Evolutionary conservation across 2,888 invertebrate species (phyloP), one percentile per base, ranked within the genome.

Genomic region (Melanostoma mellinum): DNA sequence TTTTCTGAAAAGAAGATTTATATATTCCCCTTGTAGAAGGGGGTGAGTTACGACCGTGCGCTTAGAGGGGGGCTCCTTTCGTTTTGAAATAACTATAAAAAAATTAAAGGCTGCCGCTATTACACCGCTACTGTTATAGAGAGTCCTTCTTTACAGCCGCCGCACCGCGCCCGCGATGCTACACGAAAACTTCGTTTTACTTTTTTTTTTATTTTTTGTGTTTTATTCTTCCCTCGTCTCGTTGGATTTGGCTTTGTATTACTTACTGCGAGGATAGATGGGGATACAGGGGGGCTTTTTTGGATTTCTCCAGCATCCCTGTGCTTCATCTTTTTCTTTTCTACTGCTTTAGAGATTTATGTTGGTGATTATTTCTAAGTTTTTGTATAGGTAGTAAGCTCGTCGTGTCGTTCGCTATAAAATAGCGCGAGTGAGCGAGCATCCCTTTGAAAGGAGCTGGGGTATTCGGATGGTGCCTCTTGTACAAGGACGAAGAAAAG

Each of bases 1-100:
- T 88, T 89, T 88, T 89, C 88, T 88, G 87, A 88, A 90, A 90
- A 90, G 89, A 90, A 90, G 90, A 90, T 90, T 90, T 90, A 90
- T 90, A 90, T 90, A 89, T 82, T 82, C 58, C 69, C 74, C 61
- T 42, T 53, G 38, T 56, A 32, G 71, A 79, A 71, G 79, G 76
- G 82, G 73, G 73, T 82, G 78, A 82, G 82, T 82, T 82, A 82
- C 82, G 82, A 82, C 84, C 71, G 76, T 76, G 76, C 67, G 75
- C 71, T 74, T 74, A 75, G 79, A 71, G 8, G 38, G 48, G 67
- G 74, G 55, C 30, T 53, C 69, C 69, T 82, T 82, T 77, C 81
- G 72, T 82, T 82, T 84, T 84, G 79, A 84, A 84, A 84, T 79
- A 84, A 84, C 84, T 84, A 84, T 84, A 84, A 84, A 84, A 84